A percentile compares a stretch with the other conserved stretches of the same genome.
phyloP scores from a whole-genome alignment of 2,888 invertebrate species.

The Pyralis farinalis region DNA sequence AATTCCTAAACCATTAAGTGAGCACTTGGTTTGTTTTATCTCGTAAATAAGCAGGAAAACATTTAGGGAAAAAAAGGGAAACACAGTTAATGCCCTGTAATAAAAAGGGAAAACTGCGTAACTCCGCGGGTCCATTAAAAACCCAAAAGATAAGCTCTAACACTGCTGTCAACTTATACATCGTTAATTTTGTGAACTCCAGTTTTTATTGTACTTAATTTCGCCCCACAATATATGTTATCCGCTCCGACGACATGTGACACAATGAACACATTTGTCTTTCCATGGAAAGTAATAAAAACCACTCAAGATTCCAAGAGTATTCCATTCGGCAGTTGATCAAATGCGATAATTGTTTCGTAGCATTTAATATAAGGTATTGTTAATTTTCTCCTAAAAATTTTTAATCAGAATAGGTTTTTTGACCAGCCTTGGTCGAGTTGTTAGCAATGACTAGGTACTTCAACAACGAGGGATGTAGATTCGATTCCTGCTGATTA shows the following conservation, averaged over 20 bases:
- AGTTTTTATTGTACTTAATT: conserved; percentile 69
- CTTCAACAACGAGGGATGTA: too few species aligned
- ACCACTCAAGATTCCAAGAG: conserved; percentile 6
- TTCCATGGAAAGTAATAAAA: conserved; percentile 15
- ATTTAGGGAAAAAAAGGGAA: conserved; percentile 38
- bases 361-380: too few species aligned
- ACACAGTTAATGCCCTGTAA: conserved; percentile 47
- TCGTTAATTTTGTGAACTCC: conserved; percentile 71
- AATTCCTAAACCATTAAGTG: background rate
- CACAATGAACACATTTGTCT: conserved; percentile 57
- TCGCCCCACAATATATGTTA: conserved; percentile 51
- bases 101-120: conserved; percentile 36
- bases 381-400: too few species aligned
- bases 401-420: too few species aligned
- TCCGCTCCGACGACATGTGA: conserved; percentile 43
- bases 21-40: conserved; percentile 2
- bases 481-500: too few species aligned
- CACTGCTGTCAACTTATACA: conserved; percentile 67
- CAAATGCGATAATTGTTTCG: background rate
- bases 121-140: conserved; percentile 56
- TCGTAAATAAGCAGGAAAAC: conserved; percentile 28
- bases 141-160: conserved; percentile 60
- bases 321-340: conserved; percentile 8
- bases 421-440: too few species aligned
- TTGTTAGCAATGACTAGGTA: too few species aligned